Conservation (phyloP, 1,140 invertebrate species). For the Lutraria rhynchaena region DNA sequence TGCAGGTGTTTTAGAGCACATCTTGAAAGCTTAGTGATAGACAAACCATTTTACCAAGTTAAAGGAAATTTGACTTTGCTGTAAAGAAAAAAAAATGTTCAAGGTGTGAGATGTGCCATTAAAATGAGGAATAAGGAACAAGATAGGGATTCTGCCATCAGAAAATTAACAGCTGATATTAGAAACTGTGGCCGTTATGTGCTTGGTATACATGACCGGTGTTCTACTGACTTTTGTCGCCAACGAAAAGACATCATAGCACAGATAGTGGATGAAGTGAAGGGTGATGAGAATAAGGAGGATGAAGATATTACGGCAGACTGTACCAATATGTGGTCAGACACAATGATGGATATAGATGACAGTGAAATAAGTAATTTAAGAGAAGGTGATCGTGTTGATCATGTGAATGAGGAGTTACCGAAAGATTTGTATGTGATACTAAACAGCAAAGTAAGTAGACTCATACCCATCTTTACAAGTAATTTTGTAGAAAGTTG, state of each 20-base stretch:
- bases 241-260: neutral
- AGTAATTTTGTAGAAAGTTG: neutral
- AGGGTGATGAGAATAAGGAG: neutral
- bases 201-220: conserved; percentile 5
- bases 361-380: neutral
- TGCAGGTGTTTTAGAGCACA: conserved; percentile 80
- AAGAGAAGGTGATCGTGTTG: neutral
- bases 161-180: conserved; percentile 14
- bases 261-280: neutral
- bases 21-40: conserved; percentile 58
- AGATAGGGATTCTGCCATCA: conserved; percentile 6
- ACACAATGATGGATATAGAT: neutral
- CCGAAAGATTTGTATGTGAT: conserved; percentile 12
- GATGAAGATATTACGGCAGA: conserved; percentile 4
- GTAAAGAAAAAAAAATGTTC: neutral
- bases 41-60: conserved; percentile 36
- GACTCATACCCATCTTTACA: conserved; percentile 1
- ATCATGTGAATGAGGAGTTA: neutral
- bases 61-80: conserved; percentile 26
- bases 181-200: conserved; percentile 14
- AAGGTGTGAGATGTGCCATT: conserved; percentile 46
- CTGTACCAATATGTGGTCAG: neutral
- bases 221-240: conserved; percentile 24
- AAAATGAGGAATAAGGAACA: conserved; percentile 3
- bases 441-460: neutral